A percentile compares a stretch with the other conserved stretches of the same genome.
Conservation (phyloP, 2,888 invertebrate species). For the Lepidochitona cinerea region DNA sequence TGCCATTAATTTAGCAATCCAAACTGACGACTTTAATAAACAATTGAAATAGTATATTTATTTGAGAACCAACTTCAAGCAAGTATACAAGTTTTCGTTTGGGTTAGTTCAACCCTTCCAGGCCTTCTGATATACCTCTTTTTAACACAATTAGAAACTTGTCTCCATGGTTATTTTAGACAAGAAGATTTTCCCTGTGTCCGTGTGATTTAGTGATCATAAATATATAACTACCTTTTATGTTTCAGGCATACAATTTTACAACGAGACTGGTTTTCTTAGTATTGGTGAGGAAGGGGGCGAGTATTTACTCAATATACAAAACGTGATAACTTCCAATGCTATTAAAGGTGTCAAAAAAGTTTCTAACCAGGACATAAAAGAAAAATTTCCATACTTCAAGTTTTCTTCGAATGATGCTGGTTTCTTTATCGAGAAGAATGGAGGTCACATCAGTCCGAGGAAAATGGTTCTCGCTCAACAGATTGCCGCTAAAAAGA, state of each 20-base stretch:
- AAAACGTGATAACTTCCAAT: slow-evolving; percentile 10
- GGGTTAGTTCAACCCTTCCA: no score
- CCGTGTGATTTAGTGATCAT: no score
- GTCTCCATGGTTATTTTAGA: no score
- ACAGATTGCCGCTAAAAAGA: slow-evolving; percentile 22
- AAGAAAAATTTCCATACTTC: slow-evolving; percentile 26
- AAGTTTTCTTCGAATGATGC: slow-evolving; percentile 21
- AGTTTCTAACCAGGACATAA: slow-evolving; percentile 12
- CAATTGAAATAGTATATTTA: no score
- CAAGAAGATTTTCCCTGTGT: no score
- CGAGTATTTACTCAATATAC: neutral
- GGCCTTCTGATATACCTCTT: no score
- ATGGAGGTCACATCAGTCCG: slow-evolving; percentile 41
- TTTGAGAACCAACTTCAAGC: no score
- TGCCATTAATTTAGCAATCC: no score
- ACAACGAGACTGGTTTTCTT: slow-evolving; percentile 32
- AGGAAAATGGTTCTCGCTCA: slow-evolving; percentile 36
- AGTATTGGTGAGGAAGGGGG: slow-evolving; percentile 21
- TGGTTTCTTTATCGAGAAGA: slow-evolving; percentile 17
- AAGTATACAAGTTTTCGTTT: no score
- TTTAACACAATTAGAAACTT: no score
- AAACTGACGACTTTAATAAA: no score
- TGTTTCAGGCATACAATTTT: slow-evolving; percentile 35
- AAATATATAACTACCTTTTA: neutral
- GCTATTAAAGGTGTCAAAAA: neutral